Evolutionary conservation across 2,888 invertebrate species (phyloP), one percentile per base, ranked within the genome.

Genomic region (Cylloceria caligata): DNA sequence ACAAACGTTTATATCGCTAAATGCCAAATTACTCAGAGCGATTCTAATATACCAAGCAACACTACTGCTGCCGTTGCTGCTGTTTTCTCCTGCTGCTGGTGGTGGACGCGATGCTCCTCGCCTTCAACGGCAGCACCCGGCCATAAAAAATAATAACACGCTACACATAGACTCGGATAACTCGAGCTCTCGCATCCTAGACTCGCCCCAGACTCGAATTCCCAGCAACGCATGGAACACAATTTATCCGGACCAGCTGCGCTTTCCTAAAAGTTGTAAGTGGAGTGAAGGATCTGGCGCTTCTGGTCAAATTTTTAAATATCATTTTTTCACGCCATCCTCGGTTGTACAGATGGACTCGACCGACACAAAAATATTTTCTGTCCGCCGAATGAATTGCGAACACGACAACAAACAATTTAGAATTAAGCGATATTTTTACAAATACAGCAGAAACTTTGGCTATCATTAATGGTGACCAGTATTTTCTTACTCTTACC

Each of bases 1-100:
- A 90, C 91, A 90, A 91, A 90, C 92, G 91, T 90, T 92, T 92
- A 91, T 91, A 91, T 85, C 88, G 88, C 90, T 92, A 92, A 92
- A 90, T 91, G 88, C 90, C 89, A 89, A 92, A 92, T 92, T 92
- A 91, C 89, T 88, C 87, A 84, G 83, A 87, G 86, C 83, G 72
- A 80, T 84, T 81, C 83, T 80, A 80, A 77, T 85, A 81, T 45
- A 69, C 83, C 74, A 47, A 16, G 57, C 67, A 62, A 39, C 60
- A 75, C 71, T 27, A 30, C 24, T 42, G 11, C 24, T 67, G 21
- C 47, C 9, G 45, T 27, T 24, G 69, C 57, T 60, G 9, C n/a
- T 69, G 69, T n/a, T n/a, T n/a, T n/a, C n/a, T n/a, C n/a, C 39
- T 47, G 3, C 39, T 49, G 19, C 47, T 19, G 19, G 4, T 19